These are phyloP conservation scores for Chrysopa pallens DNA, from an alignment of 1,140 invertebrate species.

Conservation along the genomic window DNA sequence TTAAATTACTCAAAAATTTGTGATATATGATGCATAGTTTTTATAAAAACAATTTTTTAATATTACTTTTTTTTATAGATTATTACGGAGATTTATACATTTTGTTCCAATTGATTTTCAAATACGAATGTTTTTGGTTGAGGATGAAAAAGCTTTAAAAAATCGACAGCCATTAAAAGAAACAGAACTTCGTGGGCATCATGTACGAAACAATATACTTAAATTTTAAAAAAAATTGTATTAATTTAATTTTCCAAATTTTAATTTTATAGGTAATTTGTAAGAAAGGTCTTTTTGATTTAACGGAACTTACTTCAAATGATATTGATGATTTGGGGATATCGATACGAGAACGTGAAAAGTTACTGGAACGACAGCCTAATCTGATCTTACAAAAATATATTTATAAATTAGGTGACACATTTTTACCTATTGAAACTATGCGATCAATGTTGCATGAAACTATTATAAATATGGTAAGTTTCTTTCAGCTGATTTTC, in stretches of 20 bases:
- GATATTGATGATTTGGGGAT: neutral
- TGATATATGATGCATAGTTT: too few relatives aligned
- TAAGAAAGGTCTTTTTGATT: neutral
- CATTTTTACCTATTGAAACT: neutral
- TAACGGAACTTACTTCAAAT: neutral
- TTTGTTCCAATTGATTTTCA: conserved; percentile 1
- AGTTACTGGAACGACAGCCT: neutral
- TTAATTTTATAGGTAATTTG: conserved; percentile 1
- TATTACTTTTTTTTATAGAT: neutral
- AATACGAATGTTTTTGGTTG: neutral
- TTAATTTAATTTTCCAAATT: neutral
- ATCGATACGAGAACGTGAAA: neutral
- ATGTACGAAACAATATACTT: neutral
- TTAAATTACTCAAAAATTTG: neutral
- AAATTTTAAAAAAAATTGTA: neutral
- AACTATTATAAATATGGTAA: neutral
- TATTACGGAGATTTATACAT: neutral
- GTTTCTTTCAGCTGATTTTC: neutral
- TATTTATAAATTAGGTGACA: neutral
- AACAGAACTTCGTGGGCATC: neutral
- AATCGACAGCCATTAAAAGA: neutral
- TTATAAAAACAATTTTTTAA: neutral
- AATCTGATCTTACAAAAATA: neutral
- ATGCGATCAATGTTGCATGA: neutral
- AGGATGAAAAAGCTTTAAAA: neutral